Evolutionary conservation across 1,140 invertebrate species (phyloP).

Genomic region (Nixonia krombeini): DNA sequence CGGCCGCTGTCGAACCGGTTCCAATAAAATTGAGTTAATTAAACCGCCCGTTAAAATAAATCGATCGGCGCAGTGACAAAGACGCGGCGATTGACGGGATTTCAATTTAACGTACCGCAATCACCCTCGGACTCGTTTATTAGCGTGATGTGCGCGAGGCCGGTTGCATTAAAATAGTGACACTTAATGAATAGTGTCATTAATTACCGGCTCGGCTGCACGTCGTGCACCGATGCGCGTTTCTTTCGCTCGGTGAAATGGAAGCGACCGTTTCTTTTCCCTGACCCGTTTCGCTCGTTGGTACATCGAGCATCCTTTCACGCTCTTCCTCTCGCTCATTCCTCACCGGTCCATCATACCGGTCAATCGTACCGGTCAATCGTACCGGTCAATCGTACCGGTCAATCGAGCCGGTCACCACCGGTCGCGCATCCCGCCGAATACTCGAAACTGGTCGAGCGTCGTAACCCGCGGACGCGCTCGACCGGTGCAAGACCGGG

Average conservation of each 20-base stretch:
- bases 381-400: too few species aligned
- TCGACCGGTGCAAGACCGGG: too few species aligned
- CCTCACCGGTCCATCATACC: background rate
- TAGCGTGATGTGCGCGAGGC: slow-evolving; percentile 31
- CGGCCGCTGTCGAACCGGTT: slow-evolving; percentile 49
- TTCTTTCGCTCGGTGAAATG: slow-evolving; percentile 40
- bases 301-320: slow-evolving; percentile 31
- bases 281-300: slow-evolving; percentile 38
- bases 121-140: slow-evolving; percentile 37
- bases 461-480: too few species aligned
- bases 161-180: slow-evolving; percentile 50
- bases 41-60: slow-evolving; percentile 55
- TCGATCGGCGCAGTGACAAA: slow-evolving; percentile 35
- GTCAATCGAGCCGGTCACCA: too few species aligned
- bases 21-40: too few species aligned
- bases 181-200: slow-evolving; percentile 54
- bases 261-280: slow-evolving; percentile 36
- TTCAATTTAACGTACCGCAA: slow-evolving; percentile 52
- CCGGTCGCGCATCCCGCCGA: too few species aligned
- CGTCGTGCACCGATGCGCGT: slow-evolving; percentile 31
- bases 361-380: too few species aligned
- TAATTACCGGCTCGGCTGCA: slow-evolving; percentile 43
- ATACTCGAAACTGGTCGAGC: slow-evolving; percentile 40
- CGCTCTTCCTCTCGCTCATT: slow-evolving; percentile 9
- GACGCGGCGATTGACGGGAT: slow-evolving; percentile 46